Evolutionary conservation across 1,140 invertebrate genomes (phyloP).

Genomic region (Chymomyza costata): DNA sequence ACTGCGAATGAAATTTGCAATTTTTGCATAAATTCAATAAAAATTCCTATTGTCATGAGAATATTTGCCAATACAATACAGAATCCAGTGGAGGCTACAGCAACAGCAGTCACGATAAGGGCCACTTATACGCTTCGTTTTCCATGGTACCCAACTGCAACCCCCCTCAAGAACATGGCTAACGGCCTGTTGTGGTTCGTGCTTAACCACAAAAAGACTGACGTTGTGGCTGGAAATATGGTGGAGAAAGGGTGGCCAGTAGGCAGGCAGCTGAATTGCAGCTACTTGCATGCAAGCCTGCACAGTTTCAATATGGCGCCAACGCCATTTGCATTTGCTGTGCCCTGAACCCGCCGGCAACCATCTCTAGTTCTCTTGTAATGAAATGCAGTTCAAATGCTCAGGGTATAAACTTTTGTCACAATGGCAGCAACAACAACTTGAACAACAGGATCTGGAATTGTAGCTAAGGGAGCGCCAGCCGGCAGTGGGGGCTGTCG

Average conservation of each 20-base stretch:
- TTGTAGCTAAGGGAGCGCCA: not conserved
- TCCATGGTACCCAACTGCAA: no score
- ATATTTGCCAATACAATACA: conserved; percentile 70
- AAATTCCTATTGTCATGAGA: conserved; percentile 72
- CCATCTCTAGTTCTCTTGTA: conserved; percentile 26
- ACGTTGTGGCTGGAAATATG: conserved; percentile 47
- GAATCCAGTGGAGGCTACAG: not conserved
- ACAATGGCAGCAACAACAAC: conserved; percentile 28
- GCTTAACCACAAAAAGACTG: conserved; percentile 62
- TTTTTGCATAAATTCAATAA: conserved; percentile 73
- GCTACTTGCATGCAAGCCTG: not conserved
- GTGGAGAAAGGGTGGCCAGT: not conserved
- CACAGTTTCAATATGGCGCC: conserved; percentile 67
- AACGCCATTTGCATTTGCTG: conserved; percentile 64
- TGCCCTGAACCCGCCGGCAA: not conserved
- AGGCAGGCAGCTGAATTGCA: not conserved
- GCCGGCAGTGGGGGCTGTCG: conserved; percentile 4
- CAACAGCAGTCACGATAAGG: conserved; percentile 43
- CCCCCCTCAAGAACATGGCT: not conserved
- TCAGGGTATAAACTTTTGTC: conserved; percentile 66
- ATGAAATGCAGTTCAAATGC: conserved; percentile 73
- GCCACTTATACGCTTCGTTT: conserved; percentile 71
- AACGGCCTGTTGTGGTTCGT: not conserved
- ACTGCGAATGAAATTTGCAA: conserved; percentile 62
- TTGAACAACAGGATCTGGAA: conserved; percentile 1